Percentiles rank a stretch among this genome's conserved stretches.
These are phyloP conservation scores for Ormyrus pomaceus DNA, from an alignment of 2,888 invertebrate genomes.

Conservation along the genomic window DNA sequence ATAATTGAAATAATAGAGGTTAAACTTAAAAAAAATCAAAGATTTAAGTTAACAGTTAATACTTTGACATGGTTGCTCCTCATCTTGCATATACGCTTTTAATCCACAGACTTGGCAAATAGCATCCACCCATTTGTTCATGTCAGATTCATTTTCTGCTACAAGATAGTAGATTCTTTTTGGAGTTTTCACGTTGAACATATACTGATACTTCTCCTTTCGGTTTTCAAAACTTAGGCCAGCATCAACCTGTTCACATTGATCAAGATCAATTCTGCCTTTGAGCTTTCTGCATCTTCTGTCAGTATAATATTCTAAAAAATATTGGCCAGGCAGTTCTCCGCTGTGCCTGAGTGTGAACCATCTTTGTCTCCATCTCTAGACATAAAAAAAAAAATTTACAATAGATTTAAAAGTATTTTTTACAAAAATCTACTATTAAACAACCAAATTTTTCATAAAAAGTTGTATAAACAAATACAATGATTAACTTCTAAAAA, in stretches of 20 bases:
- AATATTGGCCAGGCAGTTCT: conserved; percentile 95
- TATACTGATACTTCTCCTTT: conserved; percentile 88
- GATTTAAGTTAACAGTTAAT: conserved; percentile 28
- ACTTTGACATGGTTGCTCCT: conserved; percentile 75
- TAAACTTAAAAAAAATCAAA: conserved; percentile 33
- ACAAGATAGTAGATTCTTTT: conserved; percentile 94
- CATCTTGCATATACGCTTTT: conserved; percentile 82
- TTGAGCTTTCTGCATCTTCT: conserved; percentile 89
- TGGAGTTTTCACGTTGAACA: conserved; percentile 93
- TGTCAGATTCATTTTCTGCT: conserved; percentile 92
- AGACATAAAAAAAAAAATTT: conserved; percentile 56
- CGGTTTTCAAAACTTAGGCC: conserved; percentile 89
- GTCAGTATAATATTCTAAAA: conserved; percentile 95
- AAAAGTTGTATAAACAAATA: background rate
- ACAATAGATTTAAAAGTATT: background rate
- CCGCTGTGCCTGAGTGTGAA: conserved; percentile 94
- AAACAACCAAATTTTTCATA: background rate
- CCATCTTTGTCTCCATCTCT: conserved; percentile 98
- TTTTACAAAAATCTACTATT: too few species aligned
- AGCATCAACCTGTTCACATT: conserved; percentile 96
- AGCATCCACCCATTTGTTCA: conserved; percentile 96
- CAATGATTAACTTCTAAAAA: background rate
- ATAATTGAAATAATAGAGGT: background rate
- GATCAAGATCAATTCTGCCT: conserved; percentile 94
- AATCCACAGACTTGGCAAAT: conserved; percentile 95